These are phyloP conservation scores for Crypturellus undulatus DNA, from an alignment of 2,113 vertebrate species.

Conservation along the genomic window DNA sequence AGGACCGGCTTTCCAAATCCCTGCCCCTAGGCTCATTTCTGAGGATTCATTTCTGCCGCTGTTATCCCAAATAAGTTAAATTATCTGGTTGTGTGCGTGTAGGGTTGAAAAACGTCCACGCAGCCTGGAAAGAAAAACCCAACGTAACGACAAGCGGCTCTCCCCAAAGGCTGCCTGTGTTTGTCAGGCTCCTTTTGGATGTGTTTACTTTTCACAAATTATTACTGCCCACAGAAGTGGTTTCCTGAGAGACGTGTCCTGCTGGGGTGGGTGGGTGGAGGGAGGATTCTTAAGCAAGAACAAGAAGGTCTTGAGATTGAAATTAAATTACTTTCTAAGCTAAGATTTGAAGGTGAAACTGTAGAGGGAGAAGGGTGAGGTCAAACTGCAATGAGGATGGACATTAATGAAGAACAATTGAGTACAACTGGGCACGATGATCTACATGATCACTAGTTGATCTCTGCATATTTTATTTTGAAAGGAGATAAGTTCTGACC, in stretches of 20 bases:
- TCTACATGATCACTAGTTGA: too few relatives aligned
- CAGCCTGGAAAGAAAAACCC: not conserved
- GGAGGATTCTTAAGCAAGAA: not conserved
- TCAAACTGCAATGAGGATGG: not conserved
- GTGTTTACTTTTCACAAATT: not conserved
- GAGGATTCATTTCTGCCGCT: not conserved
- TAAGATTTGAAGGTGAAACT: not conserved
- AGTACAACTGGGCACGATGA: too few relatives aligned
- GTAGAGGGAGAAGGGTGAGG: not conserved
- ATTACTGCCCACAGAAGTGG: not conserved
- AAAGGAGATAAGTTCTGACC: slow-evolving; percentile 52
- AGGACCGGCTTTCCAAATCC: not conserved
- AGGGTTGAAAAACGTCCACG: not conserved
- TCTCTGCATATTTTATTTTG: slow-evolving; percentile 19
- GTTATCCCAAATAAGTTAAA: not conserved
- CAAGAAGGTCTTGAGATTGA: slow-evolving; percentile 14
- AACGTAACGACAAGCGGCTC: not conserved
- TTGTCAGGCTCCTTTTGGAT: not conserved
- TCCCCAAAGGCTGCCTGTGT: not conserved
- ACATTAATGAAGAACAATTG: not conserved
- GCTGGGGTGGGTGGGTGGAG: not conserved
- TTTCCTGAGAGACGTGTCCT: slow-evolving; percentile 18
- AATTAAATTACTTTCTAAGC: not conserved
- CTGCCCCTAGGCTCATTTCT: not conserved
- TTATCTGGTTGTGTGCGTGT: not conserved